Percentiles rank a stretch among this genome's conserved stretches.
These are phyloP conservation scores for Colletes latitarsis DNA, from an alignment of 1,140 invertebrate species.

Conservation along the genomic window DNA sequence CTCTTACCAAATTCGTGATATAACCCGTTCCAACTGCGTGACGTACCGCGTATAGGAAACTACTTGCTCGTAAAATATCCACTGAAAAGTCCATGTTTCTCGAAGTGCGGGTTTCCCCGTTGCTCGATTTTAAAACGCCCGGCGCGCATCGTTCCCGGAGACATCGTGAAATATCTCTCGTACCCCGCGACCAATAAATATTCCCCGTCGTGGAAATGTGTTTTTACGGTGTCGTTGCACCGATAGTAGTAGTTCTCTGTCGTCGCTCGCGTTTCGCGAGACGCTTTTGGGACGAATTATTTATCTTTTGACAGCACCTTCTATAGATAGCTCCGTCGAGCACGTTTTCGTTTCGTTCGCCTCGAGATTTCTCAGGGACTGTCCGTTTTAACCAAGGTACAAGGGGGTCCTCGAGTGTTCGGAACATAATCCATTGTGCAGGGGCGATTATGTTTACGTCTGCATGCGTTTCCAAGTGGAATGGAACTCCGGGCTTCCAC, in stretches of 20 bases:
- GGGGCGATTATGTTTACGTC: conserved; percentile 68
- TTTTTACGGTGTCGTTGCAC: neutral
- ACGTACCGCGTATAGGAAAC: no score
- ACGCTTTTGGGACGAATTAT: conserved; percentile 39
- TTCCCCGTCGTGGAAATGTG: conserved; percentile 27
- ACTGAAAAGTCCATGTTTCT: no score
- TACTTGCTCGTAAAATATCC: no score
- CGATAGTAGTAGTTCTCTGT: conserved; percentile 4
- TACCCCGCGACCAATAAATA: conserved; percentile 23
- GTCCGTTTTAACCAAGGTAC: conserved; percentile 34
- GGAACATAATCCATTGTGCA: conserved; percentile 66
- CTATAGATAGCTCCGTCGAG: conserved; percentile 21
- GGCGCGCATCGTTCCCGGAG: no score
- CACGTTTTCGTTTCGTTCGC: neutral
- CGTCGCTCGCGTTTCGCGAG: conserved; percentile 22
- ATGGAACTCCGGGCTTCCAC: conserved; percentile 38
- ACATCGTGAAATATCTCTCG: neutral
- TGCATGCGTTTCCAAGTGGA: conserved; percentile 60
- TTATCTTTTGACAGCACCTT: conserved; percentile 37
- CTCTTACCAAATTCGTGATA: no score
- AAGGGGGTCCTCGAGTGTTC: conserved; percentile 60
- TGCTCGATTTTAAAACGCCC: no score
- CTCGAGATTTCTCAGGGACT: conserved; percentile 39
- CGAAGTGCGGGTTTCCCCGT: no score
- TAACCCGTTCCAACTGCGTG: no score